These are phyloP conservation scores for Limnothrissa miodon DNA, from an alignment of 2,113 vertebrate genomes.

Conservation along the genomic window DNA sequence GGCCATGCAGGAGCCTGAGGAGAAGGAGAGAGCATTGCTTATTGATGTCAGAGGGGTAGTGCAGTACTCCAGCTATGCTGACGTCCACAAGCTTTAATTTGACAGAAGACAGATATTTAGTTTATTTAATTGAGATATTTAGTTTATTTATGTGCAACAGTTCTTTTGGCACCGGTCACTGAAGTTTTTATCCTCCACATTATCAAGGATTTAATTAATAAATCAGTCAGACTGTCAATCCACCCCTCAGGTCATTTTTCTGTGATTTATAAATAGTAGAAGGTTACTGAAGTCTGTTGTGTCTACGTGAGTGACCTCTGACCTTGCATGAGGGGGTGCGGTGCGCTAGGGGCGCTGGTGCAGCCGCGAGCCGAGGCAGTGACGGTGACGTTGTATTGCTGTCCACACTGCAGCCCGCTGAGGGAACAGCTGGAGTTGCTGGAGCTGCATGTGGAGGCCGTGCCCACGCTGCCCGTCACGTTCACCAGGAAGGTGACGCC, in stretches of 20 bases:
- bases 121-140: too few species aligned
- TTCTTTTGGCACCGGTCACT: too few species aligned
- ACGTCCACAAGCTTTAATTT: too few species aligned
- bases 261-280: neutral
- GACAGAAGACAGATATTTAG: too few species aligned
- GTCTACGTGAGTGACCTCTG: neutral
- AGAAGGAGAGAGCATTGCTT: neutral
- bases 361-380: slow-evolving; percentile 23
- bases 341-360: slow-evolving; percentile 8
- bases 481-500: neutral
- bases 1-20: slow-evolving; percentile 45
- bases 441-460: slow-evolving; percentile 17
- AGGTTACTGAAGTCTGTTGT: neutral
- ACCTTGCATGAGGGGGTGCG: slow-evolving; percentile 38
- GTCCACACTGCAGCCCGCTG: slow-evolving; percentile 37
- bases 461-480: neutral
- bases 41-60: neutral
- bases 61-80: neutral
- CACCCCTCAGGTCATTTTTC: neutral
- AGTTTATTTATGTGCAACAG: neutral
- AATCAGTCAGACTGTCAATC: neutral
- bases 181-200: too few species aligned
- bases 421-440: slow-evolving; percentile 30
- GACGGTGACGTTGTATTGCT: slow-evolving; percentile 39
- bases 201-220: neutral